Percentiles rank a stretch among this genome's conserved stretches.
These are phyloP conservation scores for Drosophila sordidapex DNA, from an alignment of 2,888 invertebrate genomes.

Conservation along the genomic window DNA sequence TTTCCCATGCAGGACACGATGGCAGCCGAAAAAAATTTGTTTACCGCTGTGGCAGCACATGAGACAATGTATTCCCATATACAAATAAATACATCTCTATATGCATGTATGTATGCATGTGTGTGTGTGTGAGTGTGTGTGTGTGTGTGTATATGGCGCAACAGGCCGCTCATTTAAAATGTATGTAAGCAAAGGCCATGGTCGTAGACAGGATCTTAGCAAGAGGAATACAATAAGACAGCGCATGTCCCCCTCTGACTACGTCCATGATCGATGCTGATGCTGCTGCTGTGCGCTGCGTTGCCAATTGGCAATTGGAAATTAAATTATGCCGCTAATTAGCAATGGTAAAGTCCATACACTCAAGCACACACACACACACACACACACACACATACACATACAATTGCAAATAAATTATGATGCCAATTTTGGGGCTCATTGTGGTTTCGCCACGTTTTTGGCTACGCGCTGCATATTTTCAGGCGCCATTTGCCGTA, in stretches of 20 bases:
- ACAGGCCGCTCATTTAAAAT: conserved; percentile 49
- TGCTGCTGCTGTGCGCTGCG: conserved; percentile 13
- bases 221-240: background rate
- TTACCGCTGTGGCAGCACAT: conserved; percentile 20
- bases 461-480: conserved; percentile 50
- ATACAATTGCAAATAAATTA: conserved; percentile 66
- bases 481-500: conserved; percentile 29
- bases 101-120: background rate
- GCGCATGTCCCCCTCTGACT: background rate
- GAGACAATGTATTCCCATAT: conserved; percentile 4
- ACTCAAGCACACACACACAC: conserved; percentile 1
- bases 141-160: conserved; percentile 29
- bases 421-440: conserved; percentile 74
- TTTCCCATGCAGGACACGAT: conserved; percentile 57
- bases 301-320: conserved; percentile 65
- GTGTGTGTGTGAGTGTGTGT: background rate
- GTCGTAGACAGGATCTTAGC: background rate
- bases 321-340: conserved; percentile 79
- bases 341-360: conserved; percentile 42
- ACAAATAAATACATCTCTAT: background rate
- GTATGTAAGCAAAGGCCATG: conserved; percentile 10
- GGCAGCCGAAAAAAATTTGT: conserved; percentile 35
- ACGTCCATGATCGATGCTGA: background rate
- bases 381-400: conserved; percentile 14
- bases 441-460: conserved; percentile 66